Conservation (phyloP, 2,113 vertebrate genomes). For the Pungitius pungitius region DNA sequence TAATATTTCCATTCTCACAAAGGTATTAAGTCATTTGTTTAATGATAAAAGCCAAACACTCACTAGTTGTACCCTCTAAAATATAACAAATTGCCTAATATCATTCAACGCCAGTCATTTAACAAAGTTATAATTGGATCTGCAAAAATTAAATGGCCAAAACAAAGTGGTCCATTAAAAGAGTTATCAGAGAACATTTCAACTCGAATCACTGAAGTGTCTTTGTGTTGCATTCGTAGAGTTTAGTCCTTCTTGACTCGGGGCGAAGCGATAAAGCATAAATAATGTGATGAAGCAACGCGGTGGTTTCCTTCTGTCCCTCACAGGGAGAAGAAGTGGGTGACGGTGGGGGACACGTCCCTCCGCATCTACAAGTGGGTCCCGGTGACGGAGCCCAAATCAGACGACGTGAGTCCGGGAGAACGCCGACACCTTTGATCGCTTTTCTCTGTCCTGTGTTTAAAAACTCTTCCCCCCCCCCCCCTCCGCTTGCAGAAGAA, state of each 20-base stretch:
- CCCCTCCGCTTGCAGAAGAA: conserved; percentile 83
- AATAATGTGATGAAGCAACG: neutral
- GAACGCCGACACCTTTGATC: too few species aligned
- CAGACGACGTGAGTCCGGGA: conserved; percentile 90
- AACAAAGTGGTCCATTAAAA: neutral
- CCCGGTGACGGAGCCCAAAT: conserved; percentile 95
- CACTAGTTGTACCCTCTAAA: neutral
- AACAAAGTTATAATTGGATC: neutral
- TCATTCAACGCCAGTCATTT: neutral
- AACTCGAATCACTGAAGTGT: neutral
- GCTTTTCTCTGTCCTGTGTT: too few species aligned
- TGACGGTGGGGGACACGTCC: conserved; percentile 97
- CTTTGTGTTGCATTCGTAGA: neutral
- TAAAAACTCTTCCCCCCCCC: neutral
- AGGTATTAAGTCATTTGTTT: neutral
- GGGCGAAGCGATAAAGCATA: too few species aligned
- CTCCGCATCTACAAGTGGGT: conserved; percentile 99
- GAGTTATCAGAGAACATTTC: neutral
- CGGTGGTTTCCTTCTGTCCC: neutral
- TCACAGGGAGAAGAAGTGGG: conserved; percentile 98
- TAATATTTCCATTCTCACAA: neutral
- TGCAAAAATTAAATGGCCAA: neutral
- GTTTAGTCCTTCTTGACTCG: too few species aligned
- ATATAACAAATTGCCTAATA: neutral
- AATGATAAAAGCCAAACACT: neutral